Evolutionary conservation across 1,140 invertebrate genomes (phyloP), one percentile per base, ranked within the genome.

Genomic region (Aradophagus sp.): DNA sequence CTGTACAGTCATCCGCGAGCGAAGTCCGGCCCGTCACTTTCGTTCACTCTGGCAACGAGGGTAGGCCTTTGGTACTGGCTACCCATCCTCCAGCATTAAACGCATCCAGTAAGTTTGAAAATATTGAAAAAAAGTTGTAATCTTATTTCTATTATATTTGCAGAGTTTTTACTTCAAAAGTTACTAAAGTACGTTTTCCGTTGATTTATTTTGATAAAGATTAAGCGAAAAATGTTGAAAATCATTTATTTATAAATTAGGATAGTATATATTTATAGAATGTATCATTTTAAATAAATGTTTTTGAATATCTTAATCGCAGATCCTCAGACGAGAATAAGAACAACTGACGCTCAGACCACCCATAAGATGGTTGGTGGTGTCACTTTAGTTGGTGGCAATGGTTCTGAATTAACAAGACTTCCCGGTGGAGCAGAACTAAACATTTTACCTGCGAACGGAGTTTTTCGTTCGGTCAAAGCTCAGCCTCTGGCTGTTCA

Each of bases 361-460:
- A 78, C 84, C 14, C 82, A 85, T 73, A 86, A 84, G 73, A 83
- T 85, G 79, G 84, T 86, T 8, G 76, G 85, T 2, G 84, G 86
- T 16, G 82, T 87, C 7, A 81, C 86, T 2, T 59, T 87, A 6
- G 79, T 85, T 17, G 84, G 84, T 29, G 79, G 84, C 14, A 81
- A 77, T 23, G 83, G 82, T 19, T 82, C 82, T 0, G 83, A 82
- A 72, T 74, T 83, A 36, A 81, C 81, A 1, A 80, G 82, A 77
- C 78, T 85, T 42, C 82, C 82, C 2, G 84, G 84, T 27, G 84
- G 84, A 12, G 84, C 85, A 1, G 85, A 87, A 56, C 68, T 86
- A 8, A 87, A 86, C 61, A 82, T 86, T 73, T 75, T 86, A 12
- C 85, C 84, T 3, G 84, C 85, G 29, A 86, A 86, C 67, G 85